Evolutionary conservation across 2,888 invertebrate species (phyloP).

Genomic region (Oscheius myriophilus): DNA sequence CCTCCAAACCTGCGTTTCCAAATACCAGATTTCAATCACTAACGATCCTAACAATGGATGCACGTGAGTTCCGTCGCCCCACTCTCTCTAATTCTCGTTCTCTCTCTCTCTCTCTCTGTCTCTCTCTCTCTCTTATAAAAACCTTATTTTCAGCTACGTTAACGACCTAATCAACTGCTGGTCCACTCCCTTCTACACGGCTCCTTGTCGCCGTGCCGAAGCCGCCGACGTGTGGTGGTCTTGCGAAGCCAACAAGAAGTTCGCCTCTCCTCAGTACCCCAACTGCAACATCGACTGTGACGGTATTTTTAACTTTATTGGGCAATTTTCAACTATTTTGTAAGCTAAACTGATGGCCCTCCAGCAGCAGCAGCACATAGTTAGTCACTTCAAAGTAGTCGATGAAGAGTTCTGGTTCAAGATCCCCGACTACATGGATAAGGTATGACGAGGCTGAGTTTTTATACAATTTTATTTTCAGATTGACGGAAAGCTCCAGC

Average conservation of each 20-base stretch:
- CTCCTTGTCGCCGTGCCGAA: constrained; percentile 39
- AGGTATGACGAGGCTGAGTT: neutral
- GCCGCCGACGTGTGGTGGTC: constrained; percentile 52
- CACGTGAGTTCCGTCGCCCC: constrained; percentile 35
- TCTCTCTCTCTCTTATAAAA: neutral
- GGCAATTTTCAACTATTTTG: too few relatives aligned
- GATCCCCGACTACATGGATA: constrained; percentile 36
- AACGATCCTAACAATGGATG: constrained; percentile 40
- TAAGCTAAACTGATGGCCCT: neutral
- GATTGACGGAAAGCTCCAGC: constrained; percentile 11
- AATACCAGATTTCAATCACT: constrained; percentile 39
- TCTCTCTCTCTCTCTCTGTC: neutral
- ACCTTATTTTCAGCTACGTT: constrained; percentile 33
- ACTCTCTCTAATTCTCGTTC: too few relatives aligned
- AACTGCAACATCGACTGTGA: constrained; percentile 48
- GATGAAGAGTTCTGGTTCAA: constrained; percentile 49
- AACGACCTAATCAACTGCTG: constrained; percentile 50
- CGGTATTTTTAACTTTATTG: constrained; percentile 9
- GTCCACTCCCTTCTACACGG: constrained; percentile 48
- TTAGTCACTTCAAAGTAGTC: constrained; percentile 43
- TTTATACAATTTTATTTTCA: constrained; percentile 8
- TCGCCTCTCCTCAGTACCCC: constrained; percentile 46
- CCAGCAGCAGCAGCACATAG: constrained; percentile 18
- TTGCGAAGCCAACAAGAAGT: constrained; percentile 45
- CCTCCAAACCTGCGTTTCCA: constrained; percentile 37